Evolutionary conservation across 2,113 vertebrate genomes (phyloP), one percentile per base, ranked within the genome.

Genomic region (Mesocricetus auratus): DNA sequence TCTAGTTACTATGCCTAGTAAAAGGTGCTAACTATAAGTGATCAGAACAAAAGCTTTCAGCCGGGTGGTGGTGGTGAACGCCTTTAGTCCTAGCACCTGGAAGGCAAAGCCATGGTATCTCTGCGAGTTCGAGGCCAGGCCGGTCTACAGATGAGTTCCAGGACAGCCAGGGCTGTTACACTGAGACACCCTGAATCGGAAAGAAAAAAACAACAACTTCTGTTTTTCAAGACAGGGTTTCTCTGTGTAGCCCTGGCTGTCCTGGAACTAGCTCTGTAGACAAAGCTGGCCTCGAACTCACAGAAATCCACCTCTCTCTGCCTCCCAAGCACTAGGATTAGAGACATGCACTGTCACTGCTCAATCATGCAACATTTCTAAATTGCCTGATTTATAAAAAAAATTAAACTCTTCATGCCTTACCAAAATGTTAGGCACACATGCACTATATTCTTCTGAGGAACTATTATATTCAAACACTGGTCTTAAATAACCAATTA

Each of bases 391-490:
- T 74, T 95, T 39, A 92, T 78, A 87, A 86, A 71, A 74, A 6
- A 50, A 89, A 79, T 47, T 45, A 73, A 90, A 68, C 39, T 88
- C 86, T 12, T 75, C 0, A 83, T 3, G n/a, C 7, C 16, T 77
- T 39, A 33, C 81, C 53, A 82, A 74, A 87, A 15, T 64, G 77
- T n/a, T 90, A 64, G 85, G 60, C 77, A 62, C 4, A 83, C 13
- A 81, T 16, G 26, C 50, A 83, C 9, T 58, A 47, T n/a, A 62
- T 86, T 90, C 31, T 88, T 68, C 4, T 73, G 13, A 29, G 7
- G 9, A 90, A 94, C 7, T 78, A 58, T 69, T 91, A 9, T 7
- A 88, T 86, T 66, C 83, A 95, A 96, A 95, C 83, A 29, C 47
- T 93, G 85, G 56, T 77, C 24, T 75, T 92, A 24, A 87, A 24